Percentiles rank a stretch among this genome's conserved stretches.
Conservation (phyloP, 2,113 vertebrate genomes). For the Pomatostomus ruficeps region DNA sequence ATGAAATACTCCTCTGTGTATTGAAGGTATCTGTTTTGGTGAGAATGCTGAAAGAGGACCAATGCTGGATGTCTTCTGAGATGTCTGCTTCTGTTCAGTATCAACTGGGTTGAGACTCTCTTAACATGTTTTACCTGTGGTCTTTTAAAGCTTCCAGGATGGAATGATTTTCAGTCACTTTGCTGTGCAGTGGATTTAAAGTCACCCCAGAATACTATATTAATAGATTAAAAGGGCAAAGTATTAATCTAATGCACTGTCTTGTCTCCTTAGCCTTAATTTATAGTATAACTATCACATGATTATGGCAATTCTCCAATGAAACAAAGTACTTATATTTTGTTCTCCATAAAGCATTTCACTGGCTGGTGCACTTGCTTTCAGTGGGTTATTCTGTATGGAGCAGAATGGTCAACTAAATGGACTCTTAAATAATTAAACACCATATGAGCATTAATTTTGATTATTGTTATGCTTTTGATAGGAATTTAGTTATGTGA, state of each 20-base stretch:
- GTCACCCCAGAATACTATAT: slow-evolving; percentile 60
- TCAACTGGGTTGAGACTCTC: slow-evolving; percentile 38
- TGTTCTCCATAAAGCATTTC: neutral
- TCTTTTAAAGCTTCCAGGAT: slow-evolving; percentile 69
- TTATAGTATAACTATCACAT: slow-evolving; percentile 34
- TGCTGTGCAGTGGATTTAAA: slow-evolving; percentile 64
- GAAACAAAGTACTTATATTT: neutral
- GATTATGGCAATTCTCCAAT: slow-evolving; percentile 45
- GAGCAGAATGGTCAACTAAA: neutral
- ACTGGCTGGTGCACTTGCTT: neutral
- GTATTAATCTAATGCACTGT: slow-evolving; percentile 57
- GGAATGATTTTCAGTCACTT: slow-evolving; percentile 74
- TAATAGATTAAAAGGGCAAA: slow-evolving; percentile 68
- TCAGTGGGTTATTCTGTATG: neutral
- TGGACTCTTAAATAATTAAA: neutral
- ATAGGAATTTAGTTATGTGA: neutral
- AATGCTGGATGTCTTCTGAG: neutral
- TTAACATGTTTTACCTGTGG: slow-evolving; percentile 51
- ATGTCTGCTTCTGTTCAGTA: neutral
- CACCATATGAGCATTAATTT: neutral
- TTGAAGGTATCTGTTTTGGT: neutral
- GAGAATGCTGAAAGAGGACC: neutral
- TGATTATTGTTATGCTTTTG: neutral
- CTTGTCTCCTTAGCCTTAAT: slow-evolving; percentile 45
- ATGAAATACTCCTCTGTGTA: neutral